Percentiles rank a stretch among this genome's conserved stretches.
These are phyloP conservation scores for Meloidogyne exigua DNA, from an alignment of 1,140 invertebrate species.

Conservation along the genomic window DNA sequence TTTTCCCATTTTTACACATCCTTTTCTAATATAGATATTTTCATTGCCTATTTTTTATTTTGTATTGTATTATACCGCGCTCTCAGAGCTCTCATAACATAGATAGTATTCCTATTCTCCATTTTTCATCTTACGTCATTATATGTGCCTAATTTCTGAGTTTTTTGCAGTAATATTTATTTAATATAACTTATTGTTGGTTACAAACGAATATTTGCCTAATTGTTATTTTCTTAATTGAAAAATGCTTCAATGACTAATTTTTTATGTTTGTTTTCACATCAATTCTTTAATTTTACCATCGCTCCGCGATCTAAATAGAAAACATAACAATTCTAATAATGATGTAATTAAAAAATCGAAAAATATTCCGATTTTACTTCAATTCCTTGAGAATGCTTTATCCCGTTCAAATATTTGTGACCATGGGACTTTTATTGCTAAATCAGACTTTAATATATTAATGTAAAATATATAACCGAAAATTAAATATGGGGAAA, in stretches of 20 bases:
- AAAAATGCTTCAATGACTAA: neutral
- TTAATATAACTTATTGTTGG: neutral
- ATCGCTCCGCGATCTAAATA: no score
- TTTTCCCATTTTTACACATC: neutral
- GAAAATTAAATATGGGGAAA: no score
- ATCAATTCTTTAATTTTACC: neutral
- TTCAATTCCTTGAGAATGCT: no score
- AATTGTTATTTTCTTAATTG: neutral
- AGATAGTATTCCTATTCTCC: neutral
- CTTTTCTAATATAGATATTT: neutral
- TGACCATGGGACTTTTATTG: no score
- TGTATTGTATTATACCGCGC: neutral
- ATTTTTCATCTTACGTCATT: neutral
- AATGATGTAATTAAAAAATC: no score
- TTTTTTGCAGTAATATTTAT: neutral
- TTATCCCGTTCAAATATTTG: no score
- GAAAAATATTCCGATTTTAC: no score
- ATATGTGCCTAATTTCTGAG: neutral
- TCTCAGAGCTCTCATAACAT: no score
- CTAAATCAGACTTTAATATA: no score
- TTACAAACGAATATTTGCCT: neutral
- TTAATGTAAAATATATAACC: no score
- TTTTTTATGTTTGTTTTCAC: neutral
- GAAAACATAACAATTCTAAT: no score
- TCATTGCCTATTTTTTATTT: neutral